Evolutionary conservation across 2,888 invertebrate species (phyloP).

Genomic region (Xylocampa areola): DNA sequence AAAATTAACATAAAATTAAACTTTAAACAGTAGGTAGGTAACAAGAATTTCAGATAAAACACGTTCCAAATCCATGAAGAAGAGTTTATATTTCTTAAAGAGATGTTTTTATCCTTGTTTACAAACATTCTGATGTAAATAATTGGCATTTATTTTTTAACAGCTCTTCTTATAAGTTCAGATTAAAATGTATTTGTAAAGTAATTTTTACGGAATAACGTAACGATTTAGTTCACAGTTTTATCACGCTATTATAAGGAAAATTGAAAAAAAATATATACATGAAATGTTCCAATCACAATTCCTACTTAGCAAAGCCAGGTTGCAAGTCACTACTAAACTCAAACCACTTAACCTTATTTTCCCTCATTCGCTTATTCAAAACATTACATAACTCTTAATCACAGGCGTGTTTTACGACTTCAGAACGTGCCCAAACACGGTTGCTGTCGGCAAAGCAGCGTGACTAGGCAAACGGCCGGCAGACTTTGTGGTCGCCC

Average conservation of each 20-base stretch:
- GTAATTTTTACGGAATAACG: too few relatives aligned
- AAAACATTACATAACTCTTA: conserved; percentile 33
- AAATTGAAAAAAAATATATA: background rate
- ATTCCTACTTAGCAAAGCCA: background rate
- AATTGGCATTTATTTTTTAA: too few relatives aligned
- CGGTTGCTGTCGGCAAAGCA: conserved; percentile 41
- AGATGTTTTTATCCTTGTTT: too few relatives aligned
- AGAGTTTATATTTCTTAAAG: background rate
- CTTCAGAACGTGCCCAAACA: conserved; percentile 46
- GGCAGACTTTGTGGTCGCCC: conserved; percentile 45
- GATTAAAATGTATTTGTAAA: too few relatives aligned
- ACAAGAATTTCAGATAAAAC: conserved; percentile 14
- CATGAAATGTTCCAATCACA: background rate
- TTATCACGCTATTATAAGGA: too few relatives aligned
- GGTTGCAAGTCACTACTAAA: conserved; percentile 18
- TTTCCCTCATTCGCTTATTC: conserved; percentile 15
- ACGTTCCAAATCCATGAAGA: conserved; percentile 12
- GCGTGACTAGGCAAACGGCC: conserved; percentile 48
- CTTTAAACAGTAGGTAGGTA: conserved; percentile 16
- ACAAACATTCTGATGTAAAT: too few relatives aligned
- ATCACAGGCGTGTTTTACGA: conserved; percentile 33
- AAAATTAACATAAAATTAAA: conserved; percentile 1
- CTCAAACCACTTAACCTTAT: conserved; percentile 14
- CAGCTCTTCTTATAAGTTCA: too few relatives aligned
- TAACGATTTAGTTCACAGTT: too few relatives aligned